Evolutionary conservation across 2,888 invertebrate species (phyloP), one percentile per base, ranked within the genome.

Genomic region (Temnothorax rugatulus): DNA sequence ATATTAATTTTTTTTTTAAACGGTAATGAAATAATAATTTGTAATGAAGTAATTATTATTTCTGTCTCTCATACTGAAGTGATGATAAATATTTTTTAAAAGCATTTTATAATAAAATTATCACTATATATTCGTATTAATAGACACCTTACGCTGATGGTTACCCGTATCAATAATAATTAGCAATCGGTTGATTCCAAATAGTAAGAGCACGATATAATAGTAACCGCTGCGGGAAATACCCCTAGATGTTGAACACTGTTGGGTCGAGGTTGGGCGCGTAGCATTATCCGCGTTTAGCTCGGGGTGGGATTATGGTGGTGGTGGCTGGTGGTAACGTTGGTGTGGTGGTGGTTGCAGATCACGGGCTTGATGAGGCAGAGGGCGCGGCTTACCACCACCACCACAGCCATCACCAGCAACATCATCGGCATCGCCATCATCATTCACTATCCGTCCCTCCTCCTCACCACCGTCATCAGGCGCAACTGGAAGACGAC

Each of bases 261-360:
- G 66, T 59, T 61, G 69, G 61, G 61, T 29, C 75, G 61, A 38
- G 76, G 63, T 47, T 34, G 61, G 54, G 79, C 61, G 82, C 59
- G 82, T 69, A 66, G 44, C 18, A 69, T 83, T 77, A 59, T 68
- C 34, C 59, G 77, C 25, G 59, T 68, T 54, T 77, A 69, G 63
- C 59, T 64, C 84, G 84, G 88, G 90, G 86, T 83, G 89, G 88
- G 87, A 87, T 89, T 91, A 90, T 84, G 90, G 91, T 90, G 93
- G 93, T 93, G 93, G 93, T 94, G 94, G 94, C 93, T 93, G 94
- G 94, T 93, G 94, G 94, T 94, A 94, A 94, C 94, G 92, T 93
- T 94, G 94, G 93, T 94, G 93, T 94, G 94, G 94, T 95, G 94
- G 95, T 95, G 94, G 94, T 95, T 95, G 93, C 95, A 95, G 95